Conservation (phyloP, 2,888 invertebrate species). For the Odontomyia ornata region DNA sequence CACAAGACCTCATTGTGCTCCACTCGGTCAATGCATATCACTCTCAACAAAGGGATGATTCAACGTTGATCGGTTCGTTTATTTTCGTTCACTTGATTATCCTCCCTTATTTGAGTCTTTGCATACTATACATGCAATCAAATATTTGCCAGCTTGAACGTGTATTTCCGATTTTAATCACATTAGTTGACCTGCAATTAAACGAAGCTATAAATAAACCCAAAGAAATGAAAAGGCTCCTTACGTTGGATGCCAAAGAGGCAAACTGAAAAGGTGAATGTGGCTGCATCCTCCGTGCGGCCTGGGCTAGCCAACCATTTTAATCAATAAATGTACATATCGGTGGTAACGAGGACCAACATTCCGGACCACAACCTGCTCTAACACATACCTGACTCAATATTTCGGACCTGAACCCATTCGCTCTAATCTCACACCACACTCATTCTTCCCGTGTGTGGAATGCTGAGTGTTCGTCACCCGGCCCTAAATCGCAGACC, state of each 20-base stretch:
- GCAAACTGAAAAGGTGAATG: neutral
- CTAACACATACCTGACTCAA: neutral
- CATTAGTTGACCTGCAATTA: constrained; percentile 9
- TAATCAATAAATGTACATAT: constrained; percentile 1
- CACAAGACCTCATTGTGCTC: too few species aligned
- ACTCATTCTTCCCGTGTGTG: neutral
- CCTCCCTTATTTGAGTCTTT: too few species aligned
- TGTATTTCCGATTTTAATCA: neutral
- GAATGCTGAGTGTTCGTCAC: neutral
- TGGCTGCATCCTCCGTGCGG: neutral
- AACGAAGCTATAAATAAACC: neutral
- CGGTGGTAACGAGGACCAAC: constrained; percentile 5
- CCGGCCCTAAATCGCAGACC: neutral
- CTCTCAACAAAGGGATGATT: too few species aligned
- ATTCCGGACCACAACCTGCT: constrained; percentile 14
- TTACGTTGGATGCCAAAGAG: neutral
- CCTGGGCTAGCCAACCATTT: neutral
- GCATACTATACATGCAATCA: too few species aligned
- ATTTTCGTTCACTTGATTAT: too few species aligned
- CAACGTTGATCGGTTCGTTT: too few species aligned
- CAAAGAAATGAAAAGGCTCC: neutral
- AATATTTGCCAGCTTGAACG: too few species aligned
- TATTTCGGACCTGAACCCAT: neutral
- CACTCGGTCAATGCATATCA: too few species aligned
- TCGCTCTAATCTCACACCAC: neutral